phyloP scores from a whole-genome alignment of 1,140 invertebrate genomes.

The Theocolax elegans region DNA sequence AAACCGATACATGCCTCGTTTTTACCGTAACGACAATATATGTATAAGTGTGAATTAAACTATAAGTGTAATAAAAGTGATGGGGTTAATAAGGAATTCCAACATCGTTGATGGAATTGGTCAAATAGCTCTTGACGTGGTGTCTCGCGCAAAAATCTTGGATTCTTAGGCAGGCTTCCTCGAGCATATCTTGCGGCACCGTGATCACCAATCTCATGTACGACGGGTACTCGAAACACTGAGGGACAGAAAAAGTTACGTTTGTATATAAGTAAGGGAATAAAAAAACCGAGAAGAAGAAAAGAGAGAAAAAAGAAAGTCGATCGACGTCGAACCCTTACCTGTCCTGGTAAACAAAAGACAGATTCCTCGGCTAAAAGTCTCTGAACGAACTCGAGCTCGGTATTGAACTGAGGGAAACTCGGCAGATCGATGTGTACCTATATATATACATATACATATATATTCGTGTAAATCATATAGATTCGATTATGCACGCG shows the following conservation, averaged over 20 bases:
- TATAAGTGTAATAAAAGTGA: too few relatives aligned
- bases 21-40: too few relatives aligned
- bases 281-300: background rate
- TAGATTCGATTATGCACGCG: conserved; percentile 16
- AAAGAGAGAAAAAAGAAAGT: background rate
- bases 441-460: too few relatives aligned
- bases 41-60: too few relatives aligned
- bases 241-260: conserved; percentile 61
- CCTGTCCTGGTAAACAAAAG: conserved; percentile 95
- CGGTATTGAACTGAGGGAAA: conserved; percentile 86
- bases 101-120: background rate
- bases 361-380: conserved; percentile 95
- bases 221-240: conserved; percentile 92
- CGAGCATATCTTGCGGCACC: conserved; percentile 81
- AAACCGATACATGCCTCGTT: too few relatives aligned
- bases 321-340: conserved; percentile 61
- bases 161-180: conserved; percentile 88
- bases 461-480: conserved; percentile 26
- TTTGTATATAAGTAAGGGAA: background rate
- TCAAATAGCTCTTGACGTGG: conserved; percentile 54
- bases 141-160: conserved; percentile 82
- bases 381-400: conserved; percentile 88
- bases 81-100: too few relatives aligned
- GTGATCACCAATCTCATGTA: conserved; percentile 93
- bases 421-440: conserved; percentile 80